These are phyloP conservation scores for Noctua comes DNA, from an alignment of 2,888 invertebrate genomes.

Conservation along the genomic window DNA sequence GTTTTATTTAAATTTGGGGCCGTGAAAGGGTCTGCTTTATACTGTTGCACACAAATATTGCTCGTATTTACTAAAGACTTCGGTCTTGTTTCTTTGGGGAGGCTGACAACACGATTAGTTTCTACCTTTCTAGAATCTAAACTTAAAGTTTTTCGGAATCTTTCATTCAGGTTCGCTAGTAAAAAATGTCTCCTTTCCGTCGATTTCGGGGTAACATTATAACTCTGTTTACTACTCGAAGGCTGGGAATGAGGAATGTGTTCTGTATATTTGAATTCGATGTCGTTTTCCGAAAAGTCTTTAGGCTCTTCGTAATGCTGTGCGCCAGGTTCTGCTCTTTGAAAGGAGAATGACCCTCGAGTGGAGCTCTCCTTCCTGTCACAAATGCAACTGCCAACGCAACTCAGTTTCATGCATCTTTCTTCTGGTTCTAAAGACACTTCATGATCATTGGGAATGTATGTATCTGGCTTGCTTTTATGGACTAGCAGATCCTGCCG, in stretches of 20 bases:
- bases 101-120: conserved; percentile 80
- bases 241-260: conserved; percentile 86
- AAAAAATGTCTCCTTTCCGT: conserved; percentile 85
- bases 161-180: conserved; percentile 86
- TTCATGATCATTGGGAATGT: conserved; percentile 85
- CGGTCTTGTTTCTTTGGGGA: conserved; percentile 83
- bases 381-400: conserved; percentile 85
- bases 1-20: conserved; percentile 83
- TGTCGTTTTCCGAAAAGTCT: conserved; percentile 86
- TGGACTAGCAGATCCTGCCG: conserved; percentile 86
- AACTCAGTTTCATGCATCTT: conserved; percentile 82
- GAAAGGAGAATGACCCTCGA: conserved; percentile 86
- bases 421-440: conserved; percentile 81
- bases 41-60: conserved; percentile 84
- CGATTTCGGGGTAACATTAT: conserved; percentile 87
- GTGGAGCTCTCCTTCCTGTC: conserved; percentile 83
- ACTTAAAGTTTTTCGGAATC: conserved; percentile 88
- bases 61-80: conserved; percentile 87
- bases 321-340: conserved; percentile 82
- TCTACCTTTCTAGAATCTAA: conserved; percentile 87
- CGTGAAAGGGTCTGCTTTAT: conserved; percentile 79
- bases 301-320: conserved; percentile 79
- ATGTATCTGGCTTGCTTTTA: conserved; percentile 84
- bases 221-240: conserved; percentile 85
- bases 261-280: conserved; percentile 88